Percentiles rank a stretch among this genome's conserved stretches.
phyloP scores from a whole-genome alignment of 1,140 invertebrate genomes.

The Sinonovacula constricta region DNA sequence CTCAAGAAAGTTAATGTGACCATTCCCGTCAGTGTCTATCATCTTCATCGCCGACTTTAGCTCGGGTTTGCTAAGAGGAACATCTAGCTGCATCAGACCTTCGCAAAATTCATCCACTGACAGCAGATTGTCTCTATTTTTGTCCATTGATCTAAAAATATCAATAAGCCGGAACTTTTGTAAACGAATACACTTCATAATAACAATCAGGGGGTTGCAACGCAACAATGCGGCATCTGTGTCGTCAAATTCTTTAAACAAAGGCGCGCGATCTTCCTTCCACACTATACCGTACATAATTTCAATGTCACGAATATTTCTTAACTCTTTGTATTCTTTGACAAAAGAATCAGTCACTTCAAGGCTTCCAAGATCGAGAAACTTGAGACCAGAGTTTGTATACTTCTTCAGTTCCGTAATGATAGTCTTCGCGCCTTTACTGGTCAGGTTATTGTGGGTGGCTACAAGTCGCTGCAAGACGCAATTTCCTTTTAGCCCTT shows the following conservation, averaged over 20 bases:
- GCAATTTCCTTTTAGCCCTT: constrained; percentile 55
- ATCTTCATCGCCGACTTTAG: constrained; percentile 2
- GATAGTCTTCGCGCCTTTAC: constrained; percentile 18
- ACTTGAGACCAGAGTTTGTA: constrained; percentile 9
- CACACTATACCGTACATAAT: constrained; percentile 22
- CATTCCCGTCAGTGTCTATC: constrained; percentile 23
- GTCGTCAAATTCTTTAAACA: background rate
- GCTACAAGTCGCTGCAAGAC: constrained; percentile 52
- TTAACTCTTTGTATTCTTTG: background rate
- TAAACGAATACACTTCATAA: constrained; percentile 41
- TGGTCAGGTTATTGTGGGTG: background rate
- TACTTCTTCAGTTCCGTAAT: constrained; percentile 4
- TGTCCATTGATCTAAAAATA: constrained; percentile 30
- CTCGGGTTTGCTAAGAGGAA: background rate
- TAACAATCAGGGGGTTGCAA: constrained; percentile 32
- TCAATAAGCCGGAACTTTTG: constrained; percentile 36
- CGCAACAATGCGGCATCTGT: constrained; percentile 1
- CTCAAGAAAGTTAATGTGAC: constrained; percentile 8
- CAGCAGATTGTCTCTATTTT: constrained; percentile 13
- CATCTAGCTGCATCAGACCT: constrained; percentile 18
- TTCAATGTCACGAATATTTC: constrained; percentile 17
- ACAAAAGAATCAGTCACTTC: constrained; percentile 33
- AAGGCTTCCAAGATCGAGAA: constrained; percentile 29
- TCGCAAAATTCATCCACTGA: constrained; percentile 30
- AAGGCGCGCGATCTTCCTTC: background rate